These are phyloP conservation scores for Sarotherodon lohbergeri DNA, from an alignment of 2,113 vertebrate genomes.

Conservation along the genomic window DNA sequence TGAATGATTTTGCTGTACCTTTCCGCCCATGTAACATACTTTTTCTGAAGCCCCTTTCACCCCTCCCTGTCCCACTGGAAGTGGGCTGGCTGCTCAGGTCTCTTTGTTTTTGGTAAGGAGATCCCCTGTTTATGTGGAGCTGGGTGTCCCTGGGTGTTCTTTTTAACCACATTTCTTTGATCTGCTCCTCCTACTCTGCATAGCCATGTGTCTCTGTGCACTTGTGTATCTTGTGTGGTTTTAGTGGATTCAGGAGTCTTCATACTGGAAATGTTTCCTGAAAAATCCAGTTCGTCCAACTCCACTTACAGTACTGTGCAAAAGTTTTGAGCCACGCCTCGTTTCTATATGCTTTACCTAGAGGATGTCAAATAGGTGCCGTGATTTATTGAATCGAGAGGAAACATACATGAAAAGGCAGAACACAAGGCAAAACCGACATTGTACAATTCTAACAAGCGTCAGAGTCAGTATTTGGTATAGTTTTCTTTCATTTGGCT, in stretches of 20 bases:
- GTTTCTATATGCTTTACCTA: background rate
- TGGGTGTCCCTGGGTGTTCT: slow-evolving; percentile 61
- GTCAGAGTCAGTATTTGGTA: background rate
- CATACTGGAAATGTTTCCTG: background rate
- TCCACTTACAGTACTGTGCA: background rate
- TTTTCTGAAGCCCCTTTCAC: background rate
- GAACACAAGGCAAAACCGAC: background rate
- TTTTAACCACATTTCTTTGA: slow-evolving; percentile 59
- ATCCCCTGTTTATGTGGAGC: slow-evolving; percentile 66
- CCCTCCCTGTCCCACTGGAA: slow-evolving; percentile 41
- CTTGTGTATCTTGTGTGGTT: background rate
- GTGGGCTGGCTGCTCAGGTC: slow-evolving; percentile 37
- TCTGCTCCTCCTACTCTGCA: slow-evolving; percentile 28
- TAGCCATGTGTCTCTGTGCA: background rate
- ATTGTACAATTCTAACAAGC: background rate
- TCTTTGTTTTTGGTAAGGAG: slow-evolving; percentile 66
- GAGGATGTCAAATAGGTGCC: background rate
- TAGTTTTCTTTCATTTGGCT: background rate
- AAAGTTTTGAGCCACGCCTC: background rate
- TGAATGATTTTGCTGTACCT: slow-evolving; percentile 67
- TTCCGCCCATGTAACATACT: slow-evolving; percentile 50
- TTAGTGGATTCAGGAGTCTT: background rate
- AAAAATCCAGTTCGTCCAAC: background rate
- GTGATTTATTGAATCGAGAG: background rate
- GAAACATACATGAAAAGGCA: background rate